Base-by-base conservation (phyloP, 2,113 vertebrate genomes). In the Turnix velox region DNA sequence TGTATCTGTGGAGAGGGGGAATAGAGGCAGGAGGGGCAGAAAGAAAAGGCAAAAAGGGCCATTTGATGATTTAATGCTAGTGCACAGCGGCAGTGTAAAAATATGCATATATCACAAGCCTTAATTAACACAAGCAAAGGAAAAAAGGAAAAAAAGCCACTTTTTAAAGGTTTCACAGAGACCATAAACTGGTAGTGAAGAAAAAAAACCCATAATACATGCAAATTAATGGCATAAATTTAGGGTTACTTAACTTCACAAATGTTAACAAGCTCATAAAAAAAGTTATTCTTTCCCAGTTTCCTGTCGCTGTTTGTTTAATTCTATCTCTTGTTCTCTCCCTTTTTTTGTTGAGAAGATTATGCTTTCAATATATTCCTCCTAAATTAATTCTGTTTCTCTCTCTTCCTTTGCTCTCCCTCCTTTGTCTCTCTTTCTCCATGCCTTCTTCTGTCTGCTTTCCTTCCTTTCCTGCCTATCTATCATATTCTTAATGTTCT, bases 181-280 rank as follows among this genome's bases (percentile, higher is more conserved):
- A 95, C 96, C 62, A 74, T 80, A 79, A 93, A 96, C 94, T 91
- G 94, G 94, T 46, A 87, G 87, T 51, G 48, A 55, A 69, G 81
- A 58, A 90, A 93, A 92, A 80, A 94, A 83, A n/a, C 4, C n/a
- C n/a, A 20, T 96, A 96, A 97, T 95, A 84, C 91, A 95, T 96
- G 96, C 95, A 97, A 97, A 97, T 84, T 92, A 97, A 93, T 94
- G 91, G 90, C 93, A 97, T 96, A 94, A 92, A 97, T 96, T 97
- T 96, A 97, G 94, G 95, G 94, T 97, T 97, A 96, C 96, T 97
- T 96, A 97, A 97, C 96, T 96, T 97, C 95, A 95, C 97, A 95
- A 97, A 97, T 95, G 95, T 96, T 96, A 98, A 97, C 96, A 97
- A 97, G 95, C 97, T 93, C 96, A 94, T 96, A 96, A 97, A 96